Evolutionary conservation across 2,888 invertebrate genomes (phyloP).

Genomic region (Ophion slaviceki): DNA sequence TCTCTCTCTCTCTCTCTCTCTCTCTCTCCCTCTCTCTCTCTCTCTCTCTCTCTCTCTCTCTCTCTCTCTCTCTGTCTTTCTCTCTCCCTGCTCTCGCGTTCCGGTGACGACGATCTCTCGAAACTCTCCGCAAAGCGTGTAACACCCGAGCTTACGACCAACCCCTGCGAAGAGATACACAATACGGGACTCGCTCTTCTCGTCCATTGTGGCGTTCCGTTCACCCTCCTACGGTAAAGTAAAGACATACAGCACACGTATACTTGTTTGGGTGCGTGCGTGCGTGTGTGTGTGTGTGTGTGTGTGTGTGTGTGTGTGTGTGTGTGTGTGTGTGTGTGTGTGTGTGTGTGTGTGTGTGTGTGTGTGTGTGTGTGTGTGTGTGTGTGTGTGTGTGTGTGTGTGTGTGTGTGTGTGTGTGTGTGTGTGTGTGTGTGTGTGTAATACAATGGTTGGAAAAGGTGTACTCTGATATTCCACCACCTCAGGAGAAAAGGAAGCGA

Average conservation of each 20-base stretch:
- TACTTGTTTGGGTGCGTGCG: background rate
- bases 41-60: constrained; percentile 12
- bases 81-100: constrained; percentile 67
- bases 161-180: constrained; percentile 72
- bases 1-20: constrained; percentile 32
- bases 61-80: constrained; percentile 28
- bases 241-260: constrained; percentile 10
- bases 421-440: background rate
- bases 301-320: too few relatives aligned
- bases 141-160: constrained; percentile 64
- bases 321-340: constrained; percentile 3
- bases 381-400: constrained; percentile 11
- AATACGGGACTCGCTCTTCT: constrained; percentile 78
- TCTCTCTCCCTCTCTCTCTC: constrained; percentile 36
- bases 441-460: constrained; percentile 78
- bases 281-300: background rate
- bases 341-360: background rate
- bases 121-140: constrained; percentile 57
- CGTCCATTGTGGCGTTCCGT: constrained; percentile 75
- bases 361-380: background rate
- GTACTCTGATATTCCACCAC: constrained; percentile 79
- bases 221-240: constrained; percentile 56
- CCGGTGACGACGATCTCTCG: constrained; percentile 67
- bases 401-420: background rate
- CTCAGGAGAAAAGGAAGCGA: constrained; percentile 65